Conservation (phyloP, 2,113 vertebrate species). For the Albula glossodonta region DNA sequence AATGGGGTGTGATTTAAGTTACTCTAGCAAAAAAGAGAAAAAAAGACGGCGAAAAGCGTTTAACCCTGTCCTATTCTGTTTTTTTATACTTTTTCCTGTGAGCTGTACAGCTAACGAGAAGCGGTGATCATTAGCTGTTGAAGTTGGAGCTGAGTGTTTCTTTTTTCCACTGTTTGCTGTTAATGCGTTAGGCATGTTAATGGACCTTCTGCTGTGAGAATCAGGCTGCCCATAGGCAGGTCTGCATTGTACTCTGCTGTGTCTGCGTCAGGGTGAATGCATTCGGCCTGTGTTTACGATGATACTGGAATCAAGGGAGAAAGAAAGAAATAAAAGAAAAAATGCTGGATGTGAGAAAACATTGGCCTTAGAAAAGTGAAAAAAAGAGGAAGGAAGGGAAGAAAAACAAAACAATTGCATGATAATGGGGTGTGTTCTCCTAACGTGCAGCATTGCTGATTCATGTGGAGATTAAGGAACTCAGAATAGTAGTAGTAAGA, state of each 20-base stretch:
- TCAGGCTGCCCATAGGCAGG: background rate
- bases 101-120: background rate
- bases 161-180: background rate
- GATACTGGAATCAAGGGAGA: background rate
- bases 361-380: background rate
- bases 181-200: background rate
- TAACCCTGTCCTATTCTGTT: background rate
- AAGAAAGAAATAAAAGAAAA: background rate
- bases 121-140: background rate
- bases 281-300: background rate
- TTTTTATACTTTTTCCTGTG: background rate
- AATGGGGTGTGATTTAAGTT: slow-evolving; percentile 45
- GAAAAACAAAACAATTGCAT: background rate
- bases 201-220: background rate
- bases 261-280: background rate
- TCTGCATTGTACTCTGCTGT: no score
- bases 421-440: background rate
- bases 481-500: no score
- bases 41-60: background rate
- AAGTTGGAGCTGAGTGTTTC: background rate
- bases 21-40: background rate
- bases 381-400: background rate
- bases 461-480: no score
- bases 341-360: background rate
- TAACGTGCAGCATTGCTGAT: no score